phyloP scores from a whole-genome alignment of 2,797 vertebrate species.

The Pitangus sulphuratus region DNA sequence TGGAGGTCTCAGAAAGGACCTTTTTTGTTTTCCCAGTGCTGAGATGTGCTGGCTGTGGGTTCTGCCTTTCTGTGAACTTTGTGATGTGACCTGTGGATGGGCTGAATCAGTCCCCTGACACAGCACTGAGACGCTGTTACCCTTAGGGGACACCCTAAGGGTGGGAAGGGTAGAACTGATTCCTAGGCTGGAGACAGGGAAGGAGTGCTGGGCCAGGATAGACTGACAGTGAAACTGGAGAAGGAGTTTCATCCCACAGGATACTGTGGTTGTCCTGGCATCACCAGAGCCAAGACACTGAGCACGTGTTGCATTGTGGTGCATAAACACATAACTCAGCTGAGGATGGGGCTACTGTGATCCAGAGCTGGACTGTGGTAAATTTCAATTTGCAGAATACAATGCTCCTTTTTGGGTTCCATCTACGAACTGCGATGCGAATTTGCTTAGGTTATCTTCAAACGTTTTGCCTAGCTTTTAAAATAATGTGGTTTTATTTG shows the following conservation, averaged over 20 bases:
- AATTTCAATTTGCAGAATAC: not conserved
- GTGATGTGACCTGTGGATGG: not conserved
- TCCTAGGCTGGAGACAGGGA: not conserved
- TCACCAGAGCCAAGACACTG: not conserved
- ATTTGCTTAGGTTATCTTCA: not conserved
- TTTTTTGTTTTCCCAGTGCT: not conserved
- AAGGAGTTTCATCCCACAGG: not conserved
- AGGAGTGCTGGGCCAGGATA: not conserved
- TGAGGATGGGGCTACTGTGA: not conserved
- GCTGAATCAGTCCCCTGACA: not conserved
- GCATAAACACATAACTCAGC: not conserved
- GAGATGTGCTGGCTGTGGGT: not conserved
- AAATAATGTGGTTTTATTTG: not conserved
- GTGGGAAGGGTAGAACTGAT: not conserved
- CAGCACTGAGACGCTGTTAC: fast-evolving
- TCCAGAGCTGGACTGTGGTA: not conserved
- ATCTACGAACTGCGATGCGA: not conserved
- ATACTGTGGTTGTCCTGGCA: not conserved
- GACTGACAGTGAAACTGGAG: not conserved
- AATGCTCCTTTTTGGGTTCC: not conserved
- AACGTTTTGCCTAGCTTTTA: not conserved
- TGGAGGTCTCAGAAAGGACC: not conserved
- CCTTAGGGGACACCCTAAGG: fast-evolving
- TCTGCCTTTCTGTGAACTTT: not conserved
- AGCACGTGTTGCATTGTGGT: fast-evolving